Evolutionary conservation across 2,888 invertebrate genomes (phyloP).

Genomic region (Pterostichus niger): DNA sequence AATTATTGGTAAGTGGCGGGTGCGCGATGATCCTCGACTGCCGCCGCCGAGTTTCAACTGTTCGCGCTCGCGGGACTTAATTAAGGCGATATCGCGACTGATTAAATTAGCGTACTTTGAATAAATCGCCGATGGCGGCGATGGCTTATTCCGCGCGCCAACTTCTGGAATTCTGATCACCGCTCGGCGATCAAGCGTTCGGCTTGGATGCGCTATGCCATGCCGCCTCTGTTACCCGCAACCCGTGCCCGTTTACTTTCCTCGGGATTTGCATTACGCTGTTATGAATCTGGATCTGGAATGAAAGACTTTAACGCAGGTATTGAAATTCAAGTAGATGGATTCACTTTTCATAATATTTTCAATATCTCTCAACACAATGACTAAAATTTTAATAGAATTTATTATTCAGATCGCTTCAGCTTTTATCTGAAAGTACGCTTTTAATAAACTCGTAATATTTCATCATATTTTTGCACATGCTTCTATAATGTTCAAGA

Average conservation of each 20-base stretch:
- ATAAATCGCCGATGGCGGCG: constrained; percentile 44
- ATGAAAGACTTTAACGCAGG: constrained; percentile 49
- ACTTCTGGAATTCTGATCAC: constrained; percentile 34
- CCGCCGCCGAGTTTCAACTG: too few relatives aligned
- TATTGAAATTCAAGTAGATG: constrained; percentile 53
- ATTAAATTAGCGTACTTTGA: constrained; percentile 52
- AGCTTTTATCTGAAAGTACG: background rate
- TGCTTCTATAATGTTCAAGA: too few relatives aligned
- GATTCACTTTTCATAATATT: constrained; percentile 32
- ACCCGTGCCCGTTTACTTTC: constrained; percentile 5
- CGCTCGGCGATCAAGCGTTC: constrained; percentile 17
- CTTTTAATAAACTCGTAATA: too few relatives aligned
- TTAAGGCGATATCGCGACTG: constrained; percentile 53
- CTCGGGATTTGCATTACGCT: constrained; percentile 37
- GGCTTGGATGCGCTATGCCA: background rate
- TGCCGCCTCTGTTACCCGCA: too few relatives aligned
- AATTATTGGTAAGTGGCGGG: constrained; percentile 5
- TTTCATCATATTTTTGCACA: too few relatives aligned
- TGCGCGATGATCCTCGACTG: too few relatives aligned
- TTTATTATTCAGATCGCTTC: constrained; percentile 29
- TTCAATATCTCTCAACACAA: constrained; percentile 43
- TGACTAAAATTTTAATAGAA: constrained; percentile 37
- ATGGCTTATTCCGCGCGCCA: constrained; percentile 29
- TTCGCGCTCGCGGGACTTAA: constrained; percentile 30
- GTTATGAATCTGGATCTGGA: constrained; percentile 20